Percentiles rank a stretch among this genome's conserved stretches.
These are phyloP conservation scores for Agrilus cyanescens DNA, from an alignment of 2,888 invertebrate genomes.

Conservation along the genomic window DNA sequence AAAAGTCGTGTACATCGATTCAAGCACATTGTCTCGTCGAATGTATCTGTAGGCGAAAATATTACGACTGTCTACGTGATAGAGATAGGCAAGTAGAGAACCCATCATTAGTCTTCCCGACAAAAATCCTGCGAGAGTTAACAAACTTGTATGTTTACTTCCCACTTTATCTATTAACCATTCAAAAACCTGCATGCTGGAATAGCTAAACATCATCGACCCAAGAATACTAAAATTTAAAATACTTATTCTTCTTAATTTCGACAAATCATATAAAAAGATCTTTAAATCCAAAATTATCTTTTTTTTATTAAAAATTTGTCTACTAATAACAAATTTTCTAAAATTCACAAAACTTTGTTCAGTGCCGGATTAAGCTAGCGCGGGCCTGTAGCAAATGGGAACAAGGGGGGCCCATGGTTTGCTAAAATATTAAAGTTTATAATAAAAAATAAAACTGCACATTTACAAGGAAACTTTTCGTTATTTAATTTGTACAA, in stretches of 20 bases:
- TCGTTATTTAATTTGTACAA: no score
- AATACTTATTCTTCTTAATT: no score
- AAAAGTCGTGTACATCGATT: slow-evolving; percentile 20
- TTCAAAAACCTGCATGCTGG: slow-evolving; percentile 24
- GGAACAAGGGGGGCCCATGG: no score
- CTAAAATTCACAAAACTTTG: no score
- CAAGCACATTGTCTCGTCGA: slow-evolving; percentile 17
- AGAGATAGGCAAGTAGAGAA: slow-evolving; percentile 28
- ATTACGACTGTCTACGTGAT: slow-evolving; percentile 28
- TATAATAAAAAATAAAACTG: no score
- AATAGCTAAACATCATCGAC: slow-evolving; percentile 28
- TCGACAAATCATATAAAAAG: not conserved
- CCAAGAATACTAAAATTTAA: slow-evolving; percentile 26
- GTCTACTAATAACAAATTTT: no score
- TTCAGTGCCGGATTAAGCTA: no score
- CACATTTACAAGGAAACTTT: no score
- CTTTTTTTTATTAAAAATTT: no score
- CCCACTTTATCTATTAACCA: slow-evolving; percentile 20
- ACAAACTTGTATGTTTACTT: slow-evolving; percentile 14
- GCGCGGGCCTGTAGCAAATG: no score
- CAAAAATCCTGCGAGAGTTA: slow-evolving; percentile 24
- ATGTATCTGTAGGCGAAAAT: slow-evolving; percentile 13
- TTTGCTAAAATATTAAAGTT: no score
- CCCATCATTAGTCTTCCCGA: slow-evolving; percentile 28
- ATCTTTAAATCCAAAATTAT: no score